These are phyloP conservation scores for Pseudorasbora parva DNA, from an alignment of 2,113 vertebrate genomes.

Conservation along the genomic window DNA sequence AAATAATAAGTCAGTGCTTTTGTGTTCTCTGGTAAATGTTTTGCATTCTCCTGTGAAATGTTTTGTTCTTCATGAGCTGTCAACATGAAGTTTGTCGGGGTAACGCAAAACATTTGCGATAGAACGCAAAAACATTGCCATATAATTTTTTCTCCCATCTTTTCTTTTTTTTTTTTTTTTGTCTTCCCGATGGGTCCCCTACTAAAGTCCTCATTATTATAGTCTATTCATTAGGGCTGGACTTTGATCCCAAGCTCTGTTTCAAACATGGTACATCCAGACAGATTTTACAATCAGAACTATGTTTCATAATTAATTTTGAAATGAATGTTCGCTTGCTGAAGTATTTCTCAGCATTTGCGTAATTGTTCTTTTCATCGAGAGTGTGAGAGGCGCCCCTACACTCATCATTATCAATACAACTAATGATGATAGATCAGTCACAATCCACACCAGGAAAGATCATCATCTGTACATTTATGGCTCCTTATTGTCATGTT, in stretches of 20 bases:
- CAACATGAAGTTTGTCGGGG: too few species aligned
- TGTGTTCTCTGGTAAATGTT: fast-evolving
- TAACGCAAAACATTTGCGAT: too few species aligned
- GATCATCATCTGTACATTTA: neutral
- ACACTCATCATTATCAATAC: constrained; percentile 40
- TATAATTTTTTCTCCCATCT: too few species aligned
- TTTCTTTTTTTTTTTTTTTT: neutral
- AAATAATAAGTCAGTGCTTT: too few species aligned
- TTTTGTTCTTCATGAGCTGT: too few species aligned
- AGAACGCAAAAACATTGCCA: too few species aligned
- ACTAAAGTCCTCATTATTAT: too few species aligned
- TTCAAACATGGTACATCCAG: neutral
- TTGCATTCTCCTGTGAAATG: too few species aligned
- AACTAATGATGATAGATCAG: constrained; percentile 48
- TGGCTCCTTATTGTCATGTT: neutral
- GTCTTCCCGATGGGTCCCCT: too few species aligned
- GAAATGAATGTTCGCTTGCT: neutral
- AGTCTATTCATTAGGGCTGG: too few species aligned
- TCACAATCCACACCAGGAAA: constrained; percentile 9
- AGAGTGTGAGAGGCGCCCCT: neutral
- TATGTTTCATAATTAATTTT: neutral
- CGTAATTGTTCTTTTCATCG: neutral
- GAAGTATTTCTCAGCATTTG: neutral
- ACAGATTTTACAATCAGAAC: neutral
- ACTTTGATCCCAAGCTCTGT: neutral